Conservation (phyloP, 2,113 vertebrate genomes). For the Eulacestoma nigropectus region DNA sequence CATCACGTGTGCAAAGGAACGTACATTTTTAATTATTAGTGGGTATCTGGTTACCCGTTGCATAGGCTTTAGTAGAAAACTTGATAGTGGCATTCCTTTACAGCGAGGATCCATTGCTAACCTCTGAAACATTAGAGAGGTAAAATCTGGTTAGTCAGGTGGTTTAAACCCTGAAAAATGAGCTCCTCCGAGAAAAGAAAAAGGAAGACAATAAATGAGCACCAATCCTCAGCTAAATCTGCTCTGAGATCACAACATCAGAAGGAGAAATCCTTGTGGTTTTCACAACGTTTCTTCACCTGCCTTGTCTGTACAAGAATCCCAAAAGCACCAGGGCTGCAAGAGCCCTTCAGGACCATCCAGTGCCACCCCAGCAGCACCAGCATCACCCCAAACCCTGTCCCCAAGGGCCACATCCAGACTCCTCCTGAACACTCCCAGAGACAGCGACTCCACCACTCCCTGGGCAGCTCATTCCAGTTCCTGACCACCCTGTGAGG, state of each 20-base stretch:
- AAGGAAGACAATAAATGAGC: not conserved
- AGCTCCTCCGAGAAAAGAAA: not conserved
- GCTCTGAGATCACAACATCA: not conserved
- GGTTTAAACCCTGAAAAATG: not conserved
- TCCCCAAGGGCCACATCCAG: not conserved
- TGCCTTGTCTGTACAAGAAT: not conserved
- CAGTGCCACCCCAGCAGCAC: not conserved
- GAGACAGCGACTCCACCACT: not conserved
- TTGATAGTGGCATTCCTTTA: slow-evolving; percentile 98
- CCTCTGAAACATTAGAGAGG: slow-evolving; percentile 77
- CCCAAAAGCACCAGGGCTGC: not conserved
- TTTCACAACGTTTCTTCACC: not conserved
- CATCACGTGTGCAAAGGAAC: slow-evolving; percentile 16
- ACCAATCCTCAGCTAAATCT: not conserved
- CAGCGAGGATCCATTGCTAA: slow-evolving; percentile 96
- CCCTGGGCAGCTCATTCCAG: not conserved
- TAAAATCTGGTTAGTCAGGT: slow-evolving; percentile 23
- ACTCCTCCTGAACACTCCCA: accelerated
- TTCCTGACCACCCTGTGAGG: accelerated
- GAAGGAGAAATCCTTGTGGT: not conserved
- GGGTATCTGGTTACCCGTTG: slow-evolving; percentile 97
- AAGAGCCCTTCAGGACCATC: accelerated
- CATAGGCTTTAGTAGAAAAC: slow-evolving; percentile 98
- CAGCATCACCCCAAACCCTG: not conserved
- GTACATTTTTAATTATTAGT: slow-evolving; percentile 97